Evolutionary conservation across 2,797 vertebrate genomes (phyloP).

Genomic region (Clarias platycephalus): DNA sequence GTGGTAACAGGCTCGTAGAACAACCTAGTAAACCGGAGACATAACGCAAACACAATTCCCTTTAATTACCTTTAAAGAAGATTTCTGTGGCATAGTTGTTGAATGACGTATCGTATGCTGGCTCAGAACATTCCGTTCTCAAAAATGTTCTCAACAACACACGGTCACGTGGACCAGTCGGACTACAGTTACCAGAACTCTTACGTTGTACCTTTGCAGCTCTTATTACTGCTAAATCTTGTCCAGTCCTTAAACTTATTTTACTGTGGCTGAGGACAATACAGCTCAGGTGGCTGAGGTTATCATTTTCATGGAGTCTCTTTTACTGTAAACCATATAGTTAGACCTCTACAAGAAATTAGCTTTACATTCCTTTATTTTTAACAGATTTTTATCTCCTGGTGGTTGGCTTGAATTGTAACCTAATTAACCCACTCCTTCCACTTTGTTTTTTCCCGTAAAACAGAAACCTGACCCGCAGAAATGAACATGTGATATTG

Average conservation of each 20-base stretch:
- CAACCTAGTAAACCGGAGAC: conserved; percentile 65
- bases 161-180: background rate
- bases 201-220: background rate
- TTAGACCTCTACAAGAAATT: background rate
- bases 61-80: background rate
- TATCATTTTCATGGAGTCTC: background rate
- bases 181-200: background rate
- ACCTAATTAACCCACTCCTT: background rate
- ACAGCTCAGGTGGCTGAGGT: background rate
- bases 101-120: background rate
- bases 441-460: background rate
- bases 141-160: background rate
- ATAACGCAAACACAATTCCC: background rate
- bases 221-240: no score
- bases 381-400: background rate
- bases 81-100: background rate
- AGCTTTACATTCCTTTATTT: background rate
- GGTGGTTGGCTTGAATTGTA: background rate
- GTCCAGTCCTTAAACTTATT: background rate
- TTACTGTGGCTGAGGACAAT: background rate
- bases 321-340: background rate
- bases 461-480: background rate
- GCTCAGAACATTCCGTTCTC: conserved; percentile 20
- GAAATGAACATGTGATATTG: background rate
- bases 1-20: conserved; percentile 90